Base-by-base conservation (phyloP, 2,113 vertebrate genomes). In the Ascaphus truei region DNA sequence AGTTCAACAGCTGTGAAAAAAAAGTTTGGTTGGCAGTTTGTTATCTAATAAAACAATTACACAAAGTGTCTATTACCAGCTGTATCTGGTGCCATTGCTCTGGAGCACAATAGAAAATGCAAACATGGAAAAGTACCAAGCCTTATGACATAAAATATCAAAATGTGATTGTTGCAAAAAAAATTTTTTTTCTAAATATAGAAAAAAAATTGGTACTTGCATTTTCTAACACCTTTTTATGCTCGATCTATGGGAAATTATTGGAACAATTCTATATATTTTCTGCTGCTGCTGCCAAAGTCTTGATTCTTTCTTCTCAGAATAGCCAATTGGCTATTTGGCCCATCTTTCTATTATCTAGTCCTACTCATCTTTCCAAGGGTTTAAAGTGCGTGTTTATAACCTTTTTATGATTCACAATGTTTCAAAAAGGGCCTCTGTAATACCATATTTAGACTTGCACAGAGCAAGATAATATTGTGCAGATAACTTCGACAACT, bases 21-120 rank as follows among this genome's bases (percentile, higher is more conserved):
- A 75, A 52, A 1, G 0, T 71, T 71, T 77, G 69, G 66, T 75
- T 77, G 74, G 63, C 71, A 76, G 52, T 62, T 76, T 18, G 66
- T 55, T 61, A 74, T 78, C 76, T 77, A 84, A 73, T 80, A 84
- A 82, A 68, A 76, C 76, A 76, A 72, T 77, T 76, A 74, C 80
- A 80, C 77, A 80, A 79, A 77, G 77, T 75, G 77, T 75, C 73
- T 61, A 48, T 68, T 60, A 61, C 67, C 57, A 71, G 45, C 45
- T 71, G 67, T 30, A 71, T 52, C 10, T 23, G 36, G 16, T 60
- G 41, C 20, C 55, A 68, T 68, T 68, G 39, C 66, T 56, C 66
- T 68, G 47, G 43, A 68, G 66, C 55, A 39, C 33, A 68, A 68
- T 60, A 48, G 55, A 50, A 68, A 48, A 36, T 51, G 57, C 15